phyloP scores from a whole-genome alignment of 2,888 invertebrate genomes.

The Caenorhabditis plicata region DNA sequence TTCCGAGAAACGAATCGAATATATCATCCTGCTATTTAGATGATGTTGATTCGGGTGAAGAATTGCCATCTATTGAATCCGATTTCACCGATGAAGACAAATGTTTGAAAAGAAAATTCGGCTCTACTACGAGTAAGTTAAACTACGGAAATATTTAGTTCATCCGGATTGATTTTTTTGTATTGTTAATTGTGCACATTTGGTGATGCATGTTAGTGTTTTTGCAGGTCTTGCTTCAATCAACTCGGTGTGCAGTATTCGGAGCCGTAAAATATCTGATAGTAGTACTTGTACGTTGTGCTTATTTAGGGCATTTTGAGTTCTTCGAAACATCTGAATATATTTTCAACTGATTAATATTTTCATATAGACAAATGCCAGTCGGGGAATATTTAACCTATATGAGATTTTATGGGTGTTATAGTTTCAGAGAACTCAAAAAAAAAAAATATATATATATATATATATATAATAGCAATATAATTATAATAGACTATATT shows the following conservation, averaged over 20 bases:
- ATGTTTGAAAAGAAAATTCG: constrained; percentile 27
- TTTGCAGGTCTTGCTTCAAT: constrained; percentile 44
- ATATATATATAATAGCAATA: too few relatives aligned
- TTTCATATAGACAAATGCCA: too few relatives aligned
- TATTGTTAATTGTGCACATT: background rate
- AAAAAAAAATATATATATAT: too few relatives aligned
- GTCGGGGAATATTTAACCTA: too few relatives aligned
- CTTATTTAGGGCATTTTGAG: constrained; percentile 5
- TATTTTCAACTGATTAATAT: too few relatives aligned
- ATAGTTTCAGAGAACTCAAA: too few relatives aligned
- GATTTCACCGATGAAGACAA: constrained; percentile 17
- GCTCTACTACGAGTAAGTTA: constrained; percentile 26
- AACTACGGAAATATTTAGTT: background rate
- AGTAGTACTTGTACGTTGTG: constrained; percentile 40
- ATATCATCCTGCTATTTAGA: constrained; percentile 10
- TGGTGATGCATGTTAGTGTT: background rate
- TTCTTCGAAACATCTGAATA: background rate
- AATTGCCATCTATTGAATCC: constrained; percentile 16
- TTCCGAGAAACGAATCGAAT: constrained; percentile 1
- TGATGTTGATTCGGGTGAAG: constrained; percentile 22
- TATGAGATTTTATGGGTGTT: too few relatives aligned
- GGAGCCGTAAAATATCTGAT: constrained; percentile 31
- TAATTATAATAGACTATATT: too few relatives aligned
- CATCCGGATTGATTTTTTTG: background rate
- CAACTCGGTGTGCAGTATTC: constrained; percentile 35